These are phyloP conservation scores for Halictus quadricinctus DNA, from an alignment of 2,888 invertebrate species.

Conservation along the genomic window DNA sequence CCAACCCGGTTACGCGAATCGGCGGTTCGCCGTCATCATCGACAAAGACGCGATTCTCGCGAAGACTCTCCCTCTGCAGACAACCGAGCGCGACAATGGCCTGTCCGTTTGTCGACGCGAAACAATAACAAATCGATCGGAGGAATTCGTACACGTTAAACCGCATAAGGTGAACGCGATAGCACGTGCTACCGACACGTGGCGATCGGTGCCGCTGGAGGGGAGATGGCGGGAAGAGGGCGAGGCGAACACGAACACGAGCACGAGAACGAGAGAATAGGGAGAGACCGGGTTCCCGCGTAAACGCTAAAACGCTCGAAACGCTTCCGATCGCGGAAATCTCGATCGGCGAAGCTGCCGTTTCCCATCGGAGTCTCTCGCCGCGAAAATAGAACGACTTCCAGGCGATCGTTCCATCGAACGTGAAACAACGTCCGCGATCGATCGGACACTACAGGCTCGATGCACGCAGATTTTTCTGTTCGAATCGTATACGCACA, in stretches of 20 bases:
- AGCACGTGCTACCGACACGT: conserved; percentile 57
- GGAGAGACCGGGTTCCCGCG: conserved; percentile 23
- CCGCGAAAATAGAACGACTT: neutral
- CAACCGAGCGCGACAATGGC: conserved; percentile 16
- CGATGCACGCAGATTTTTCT: neutral
- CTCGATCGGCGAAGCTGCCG: neutral
- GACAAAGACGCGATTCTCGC: neutral
- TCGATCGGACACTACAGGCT: neutral
- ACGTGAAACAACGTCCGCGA: neutral
- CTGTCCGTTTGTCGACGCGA: conserved; percentile 24
- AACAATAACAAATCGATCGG: conserved; percentile 37
- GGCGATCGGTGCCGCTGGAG: conserved; percentile 23
- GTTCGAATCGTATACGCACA: neutral
- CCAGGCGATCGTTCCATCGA: neutral
- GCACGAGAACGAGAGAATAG: neutral
- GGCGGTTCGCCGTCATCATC: neutral
- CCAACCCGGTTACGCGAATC: neutral
- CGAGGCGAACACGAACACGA: neutral
- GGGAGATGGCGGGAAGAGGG: neutral
- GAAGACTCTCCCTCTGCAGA: neutral
- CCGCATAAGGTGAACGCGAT: conserved; percentile 19
- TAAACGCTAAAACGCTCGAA: conserved; percentile 11
- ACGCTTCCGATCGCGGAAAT: neutral
- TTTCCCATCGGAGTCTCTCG: neutral
- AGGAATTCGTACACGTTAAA: conserved; percentile 25